Percentiles rank a stretch among this genome's conserved stretches.
Evolutionary conservation across 2,113 vertebrate species (phyloP).

Genomic region (Dipodomys stephensi): DNA sequence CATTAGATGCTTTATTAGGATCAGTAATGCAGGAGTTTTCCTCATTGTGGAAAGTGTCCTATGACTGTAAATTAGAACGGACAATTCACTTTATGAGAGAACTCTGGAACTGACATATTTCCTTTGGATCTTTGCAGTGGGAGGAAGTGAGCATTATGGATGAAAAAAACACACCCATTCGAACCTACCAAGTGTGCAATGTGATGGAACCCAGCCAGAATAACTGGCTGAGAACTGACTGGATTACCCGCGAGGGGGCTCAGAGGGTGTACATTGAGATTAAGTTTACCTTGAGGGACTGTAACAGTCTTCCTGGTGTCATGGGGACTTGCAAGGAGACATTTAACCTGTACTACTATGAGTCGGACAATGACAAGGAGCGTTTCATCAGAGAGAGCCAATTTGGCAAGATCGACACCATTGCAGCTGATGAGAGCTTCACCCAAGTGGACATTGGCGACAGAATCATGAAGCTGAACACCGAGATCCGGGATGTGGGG

Average conservation of each 20-base stretch:
- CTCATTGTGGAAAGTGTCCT: not conserved
- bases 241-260: conserved; percentile 96
- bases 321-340: conserved; percentile 99
- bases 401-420: conserved; percentile 97
- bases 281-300: conserved; percentile 98
- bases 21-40: not conserved
- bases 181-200: conserved; percentile 99
- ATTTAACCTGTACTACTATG: conserved; percentile 98
- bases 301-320: conserved; percentile 98
- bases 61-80: not conserved
- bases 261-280: conserved; percentile 98
- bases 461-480: conserved; percentile 99
- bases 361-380: conserved; percentile 97
- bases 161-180: conserved; percentile 98
- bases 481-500: conserved; percentile 96
- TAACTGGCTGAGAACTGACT: conserved; percentile 99
- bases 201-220: conserved; percentile 99
- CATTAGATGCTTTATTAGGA: not conserved
- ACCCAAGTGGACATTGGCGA: conserved; percentile 99
- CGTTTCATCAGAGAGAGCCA: conserved; percentile 96
- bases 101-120: conserved; percentile 40
- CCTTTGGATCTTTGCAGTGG: conserved; percentile 90
- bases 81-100: not conserved
- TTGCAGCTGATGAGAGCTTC: conserved; percentile 98
- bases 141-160: conserved; percentile 99